Base-by-base conservation (phyloP, 2,113 vertebrate genomes). In the Dendrocopos noguchii region DNA sequence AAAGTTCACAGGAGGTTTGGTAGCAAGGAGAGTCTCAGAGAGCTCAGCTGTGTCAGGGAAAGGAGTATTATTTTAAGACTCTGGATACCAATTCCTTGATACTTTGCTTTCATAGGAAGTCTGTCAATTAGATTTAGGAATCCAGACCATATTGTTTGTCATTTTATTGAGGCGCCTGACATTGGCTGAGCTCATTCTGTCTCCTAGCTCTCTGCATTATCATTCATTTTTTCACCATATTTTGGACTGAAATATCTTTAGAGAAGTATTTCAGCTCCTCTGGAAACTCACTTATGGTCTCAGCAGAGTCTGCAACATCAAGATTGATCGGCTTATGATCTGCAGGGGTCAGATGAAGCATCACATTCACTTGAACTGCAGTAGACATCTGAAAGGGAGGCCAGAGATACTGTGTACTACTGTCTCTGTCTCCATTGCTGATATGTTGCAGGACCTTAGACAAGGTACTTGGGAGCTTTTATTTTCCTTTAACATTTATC, bases 201-300 rank as follows among this genome's bases (percentile, higher is more conserved):
- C 68, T 82, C 61, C 53, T 34, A 31, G 47, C 72, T 85, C 31
- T 80, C 28, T 89, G 55, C 75, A 64, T 80, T 80, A 50, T 80
- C 28, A 77, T 91, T 91, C 42, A 39, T 87, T 91, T 96, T 84
- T 94, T 76, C 31, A 29, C 72, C n/a, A 18, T 80, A 57, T 72
- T 92, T 94, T 87, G 87, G 79, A 85, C 36, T 57, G 61, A 91
- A 94, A 75, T 83, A 47, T 29, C 42, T 74, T 36, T 31, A 65
- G 68, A 78, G 57, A 47, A 75, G 65, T 77, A 52, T 83, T 94
- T 92, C 61, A 61, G 16, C 27, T 90, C 19, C 44, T 96, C 95
- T 96, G 93, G 79, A 96, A 96, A 95, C 44, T 96, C 82, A 71
- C 94, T 96, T 95, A 94, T 1, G 42, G 70, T 72, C 81, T 89